Percentiles rank a stretch among this genome's conserved stretches.
These are phyloP conservation scores for Cyprinella venusta DNA, from an alignment of 2,797 vertebrate genomes.

Conservation along the genomic window DNA sequence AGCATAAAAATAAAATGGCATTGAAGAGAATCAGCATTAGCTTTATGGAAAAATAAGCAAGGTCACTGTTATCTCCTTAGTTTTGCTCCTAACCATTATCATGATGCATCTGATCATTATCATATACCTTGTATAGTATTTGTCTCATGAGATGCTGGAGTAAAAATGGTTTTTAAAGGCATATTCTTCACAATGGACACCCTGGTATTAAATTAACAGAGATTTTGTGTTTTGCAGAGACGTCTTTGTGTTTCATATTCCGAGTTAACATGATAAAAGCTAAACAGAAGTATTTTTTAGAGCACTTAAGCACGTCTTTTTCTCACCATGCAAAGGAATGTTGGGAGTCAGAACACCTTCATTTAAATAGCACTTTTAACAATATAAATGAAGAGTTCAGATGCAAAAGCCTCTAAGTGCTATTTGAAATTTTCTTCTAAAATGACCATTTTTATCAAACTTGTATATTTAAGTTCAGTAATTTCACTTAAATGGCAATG, in stretches of 20 bases:
- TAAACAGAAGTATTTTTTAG: neutral
- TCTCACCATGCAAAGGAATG: neutral
- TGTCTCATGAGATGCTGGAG: neutral
- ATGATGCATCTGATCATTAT: constrained; percentile 40
- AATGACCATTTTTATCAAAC: too few relatives aligned
- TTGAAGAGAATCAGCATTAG: constrained; percentile 26
- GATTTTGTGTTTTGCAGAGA: neutral
- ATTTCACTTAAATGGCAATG: too few relatives aligned
- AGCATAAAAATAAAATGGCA: constrained; percentile 34
- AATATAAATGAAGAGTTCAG: too few relatives aligned
- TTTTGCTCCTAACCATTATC: neutral
- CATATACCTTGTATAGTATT: constrained; percentile 39
- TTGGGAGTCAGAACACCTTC: too few relatives aligned
- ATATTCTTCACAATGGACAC: constrained; percentile 19
- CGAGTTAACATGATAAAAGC: neutral
- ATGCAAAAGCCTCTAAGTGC: too few relatives aligned
- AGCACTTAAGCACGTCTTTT: neutral
- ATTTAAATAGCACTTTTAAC: too few relatives aligned
- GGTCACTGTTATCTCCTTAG: constrained; percentile 31
- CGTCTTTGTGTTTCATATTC: neutral
- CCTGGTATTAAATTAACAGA: constrained; percentile 8
- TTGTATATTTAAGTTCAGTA: too few relatives aligned
- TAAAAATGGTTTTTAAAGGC: constrained; percentile 23
- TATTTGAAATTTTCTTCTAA: too few relatives aligned
- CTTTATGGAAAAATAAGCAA: constrained; percentile 10